A percentile compares a stretch with the other conserved stretches of the same genome.
Evolutionary conservation across 2,888 invertebrate genomes (phyloP).

Genomic region (Torymus texanus): DNA sequence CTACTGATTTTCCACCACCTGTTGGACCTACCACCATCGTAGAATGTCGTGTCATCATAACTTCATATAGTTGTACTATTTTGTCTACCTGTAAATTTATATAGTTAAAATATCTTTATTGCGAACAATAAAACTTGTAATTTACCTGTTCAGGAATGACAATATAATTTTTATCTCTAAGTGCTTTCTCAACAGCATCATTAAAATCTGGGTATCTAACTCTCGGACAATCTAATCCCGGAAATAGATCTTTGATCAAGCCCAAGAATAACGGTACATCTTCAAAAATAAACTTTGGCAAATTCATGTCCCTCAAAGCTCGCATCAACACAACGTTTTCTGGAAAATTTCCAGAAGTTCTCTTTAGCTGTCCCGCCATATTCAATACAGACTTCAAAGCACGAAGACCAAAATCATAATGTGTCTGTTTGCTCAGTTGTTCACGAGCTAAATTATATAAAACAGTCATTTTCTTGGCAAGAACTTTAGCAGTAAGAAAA

Average conservation of each 20-base stretch:
- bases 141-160: conserved; percentile 83
- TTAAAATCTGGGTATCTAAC: conserved; percentile 92
- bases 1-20: conserved; percentile 93
- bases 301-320: conserved; percentile 93
- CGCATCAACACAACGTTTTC: conserved; percentile 94
- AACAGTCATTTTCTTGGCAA: conserved; percentile 96
- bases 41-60: conserved; percentile 95
- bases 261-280: conserved; percentile 93
- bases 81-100: conserved; percentile 82
- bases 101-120: too few species aligned
- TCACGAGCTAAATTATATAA: conserved; percentile 90
- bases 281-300: conserved; percentile 94
- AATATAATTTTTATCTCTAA: conserved; percentile 83
- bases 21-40: conserved; percentile 95
- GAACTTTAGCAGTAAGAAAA: conserved; percentile 90
- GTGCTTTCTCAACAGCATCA: conserved; percentile 83
- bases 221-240: conserved; percentile 91
- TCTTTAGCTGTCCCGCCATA: conserved; percentile 92
- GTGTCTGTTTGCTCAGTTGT: conserved; percentile 93
- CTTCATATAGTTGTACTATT: conserved; percentile 93
- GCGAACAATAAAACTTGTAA: neutral
- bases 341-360: conserved; percentile 85
- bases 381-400: conserved; percentile 93
- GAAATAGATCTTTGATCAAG: conserved; percentile 91
- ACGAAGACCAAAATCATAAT: conserved; percentile 95